Base-by-base conservation (phyloP, 2,113 vertebrate species). In the Epinephelus moara region DNA sequence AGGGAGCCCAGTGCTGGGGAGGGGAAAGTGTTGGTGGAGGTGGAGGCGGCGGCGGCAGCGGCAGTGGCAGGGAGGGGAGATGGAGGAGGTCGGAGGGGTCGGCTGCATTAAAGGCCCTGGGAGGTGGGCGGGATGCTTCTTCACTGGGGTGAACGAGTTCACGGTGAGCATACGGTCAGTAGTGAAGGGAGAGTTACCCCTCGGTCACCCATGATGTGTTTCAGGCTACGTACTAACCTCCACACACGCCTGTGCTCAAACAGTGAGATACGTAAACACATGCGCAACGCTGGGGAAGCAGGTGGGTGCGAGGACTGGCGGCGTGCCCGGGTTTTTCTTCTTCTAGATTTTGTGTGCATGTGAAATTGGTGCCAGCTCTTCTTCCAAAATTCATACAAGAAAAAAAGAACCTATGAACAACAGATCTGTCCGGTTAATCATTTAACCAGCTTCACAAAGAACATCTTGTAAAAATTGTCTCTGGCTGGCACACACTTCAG, bases 241-340 rank as follows among this genome's bases (percentile, higher is more conserved):
- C 61, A 53, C 61, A 61, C 76, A 76, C 53, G 42, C 49, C 80
- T 78, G 75, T 59, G 63, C 82, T 86, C 91, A 85, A 85, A 93
- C 70, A 78, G 56, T 47, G 68, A 84, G 64, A 21, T 74, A 27
- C 67, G 68, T 85, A 87, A 85, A 89, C 75, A 88, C 87, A 77
- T 1, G 84, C 52, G 4, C 52, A n/a, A 68, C 56, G 47, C 68
- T 10, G 85, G 78, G 78, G 72, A 81, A 69, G 85, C 88, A 89
- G 85, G 85, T 85, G 82, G 91, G 92, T 90, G 90, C 15, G 85
- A 93, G 82, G 86, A 84, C 88, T 91, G 92, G 93, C 87, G 0
- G 21, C 23, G 1, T 70, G 91, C 92, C 93, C 77, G n/a, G 86
- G 76, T 77, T 90, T 87, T 63, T 85, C 85, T 81, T 81, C 84